A percentile compares a stretch with the other conserved stretches of the same genome.
Evolutionary conservation across 2,113 vertebrate genomes (phyloP).

Genomic region (Macroglossus sobrinus): DNA sequence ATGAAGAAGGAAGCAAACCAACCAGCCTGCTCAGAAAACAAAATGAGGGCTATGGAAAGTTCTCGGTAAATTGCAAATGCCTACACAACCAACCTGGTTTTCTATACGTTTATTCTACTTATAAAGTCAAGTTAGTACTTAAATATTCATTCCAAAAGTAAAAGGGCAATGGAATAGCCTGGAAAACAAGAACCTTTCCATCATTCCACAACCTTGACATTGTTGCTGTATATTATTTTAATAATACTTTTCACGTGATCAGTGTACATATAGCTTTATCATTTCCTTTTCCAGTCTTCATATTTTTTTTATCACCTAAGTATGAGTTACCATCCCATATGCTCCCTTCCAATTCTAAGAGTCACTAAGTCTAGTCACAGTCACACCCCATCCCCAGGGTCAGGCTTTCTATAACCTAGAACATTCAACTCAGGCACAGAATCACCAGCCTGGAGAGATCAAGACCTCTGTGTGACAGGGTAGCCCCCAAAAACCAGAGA

Average conservation of each 20-base stretch:
- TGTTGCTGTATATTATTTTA: not conserved
- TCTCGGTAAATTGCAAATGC: not conserved
- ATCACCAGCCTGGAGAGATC: not conserved
- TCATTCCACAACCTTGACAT: not conserved
- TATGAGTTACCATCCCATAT: not conserved
- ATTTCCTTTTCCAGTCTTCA: not conserved
- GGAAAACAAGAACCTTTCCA: not conserved
- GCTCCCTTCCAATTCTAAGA: not conserved
- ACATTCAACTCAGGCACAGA: not conserved
- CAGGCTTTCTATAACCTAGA: not conserved
- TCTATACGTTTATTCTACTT: not conserved
- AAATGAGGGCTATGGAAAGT: not conserved
- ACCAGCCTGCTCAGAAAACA: not conserved
- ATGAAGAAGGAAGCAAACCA: not conserved
- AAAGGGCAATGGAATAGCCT: not conserved
- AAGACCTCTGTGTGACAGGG: not conserved
- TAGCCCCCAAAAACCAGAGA: not conserved
- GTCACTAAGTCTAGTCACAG: not conserved
- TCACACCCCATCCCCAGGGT: not conserved
- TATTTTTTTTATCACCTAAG: not conserved
- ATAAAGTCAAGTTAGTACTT: not conserved
- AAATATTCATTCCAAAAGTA: constrained; percentile 18
- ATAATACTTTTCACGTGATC: not conserved
- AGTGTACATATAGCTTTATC: no score
- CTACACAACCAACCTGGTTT: not conserved